Evolutionary conservation across 2,113 vertebrate species (phyloP).

Genomic region (Irena cyanogastra): DNA sequence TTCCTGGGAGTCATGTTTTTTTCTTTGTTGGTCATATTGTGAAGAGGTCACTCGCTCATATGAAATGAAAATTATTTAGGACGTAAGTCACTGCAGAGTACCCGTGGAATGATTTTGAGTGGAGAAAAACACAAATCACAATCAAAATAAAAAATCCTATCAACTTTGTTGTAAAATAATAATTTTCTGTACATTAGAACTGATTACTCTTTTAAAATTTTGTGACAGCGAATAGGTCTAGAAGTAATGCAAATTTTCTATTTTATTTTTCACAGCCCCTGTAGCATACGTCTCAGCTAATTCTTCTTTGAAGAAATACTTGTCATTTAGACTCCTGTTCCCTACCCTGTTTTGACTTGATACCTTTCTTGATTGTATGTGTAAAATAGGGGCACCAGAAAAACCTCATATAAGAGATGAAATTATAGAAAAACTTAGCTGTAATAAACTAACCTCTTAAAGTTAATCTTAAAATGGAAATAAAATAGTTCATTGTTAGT

Average conservation of each 20-base stretch:
- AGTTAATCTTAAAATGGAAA: background rate
- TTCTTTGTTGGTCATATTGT: constrained; percentile 38
- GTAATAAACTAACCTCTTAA: background rate
- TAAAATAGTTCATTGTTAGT: background rate
- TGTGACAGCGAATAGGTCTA: background rate
- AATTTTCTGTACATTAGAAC: background rate
- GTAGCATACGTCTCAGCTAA: background rate
- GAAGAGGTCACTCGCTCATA: constrained; percentile 37
- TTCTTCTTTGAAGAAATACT: background rate
- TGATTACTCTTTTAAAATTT: constrained; percentile 15
- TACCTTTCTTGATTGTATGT: background rate
- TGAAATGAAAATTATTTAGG: constrained; percentile 43
- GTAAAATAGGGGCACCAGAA: constrained; percentile 32
- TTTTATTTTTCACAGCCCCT: background rate
- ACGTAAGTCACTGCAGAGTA: constrained; percentile 23
- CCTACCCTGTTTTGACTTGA: background rate
- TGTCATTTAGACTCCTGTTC: background rate
- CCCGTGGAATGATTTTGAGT: constrained; percentile 7
- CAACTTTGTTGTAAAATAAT: constrained; percentile 24
- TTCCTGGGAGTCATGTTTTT: background rate
- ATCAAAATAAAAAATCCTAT: constrained; percentile 18
- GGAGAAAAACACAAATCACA: constrained; percentile 20
- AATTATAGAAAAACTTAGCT: background rate
- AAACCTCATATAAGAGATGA: background rate
- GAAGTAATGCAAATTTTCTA: background rate